Percentiles rank a stretch among this genome's conserved stretches.
These are phyloP conservation scores for Allobates femoralis DNA, from an alignment of 2,797 vertebrate genomes.

Conservation along the genomic window DNA sequence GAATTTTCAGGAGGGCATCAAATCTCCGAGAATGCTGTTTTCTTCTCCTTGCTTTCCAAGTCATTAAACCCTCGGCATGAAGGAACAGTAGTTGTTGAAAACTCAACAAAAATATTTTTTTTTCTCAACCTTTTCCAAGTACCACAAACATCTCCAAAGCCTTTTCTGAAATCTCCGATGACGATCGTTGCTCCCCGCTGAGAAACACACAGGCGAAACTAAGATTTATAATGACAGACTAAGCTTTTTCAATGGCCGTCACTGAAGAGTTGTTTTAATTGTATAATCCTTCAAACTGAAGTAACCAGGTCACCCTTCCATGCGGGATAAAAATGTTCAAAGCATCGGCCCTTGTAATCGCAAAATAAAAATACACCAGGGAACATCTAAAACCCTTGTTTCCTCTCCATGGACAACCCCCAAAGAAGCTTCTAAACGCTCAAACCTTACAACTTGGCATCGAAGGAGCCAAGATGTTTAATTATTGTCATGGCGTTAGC, in stretches of 20 bases:
- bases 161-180: constrained; percentile 39
- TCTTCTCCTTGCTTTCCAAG: constrained; percentile 32
- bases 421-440: neutral
- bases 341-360: constrained; percentile 35
- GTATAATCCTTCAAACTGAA: constrained; percentile 56
- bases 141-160: constrained; percentile 31
- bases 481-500: neutral
- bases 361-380: constrained; percentile 30
- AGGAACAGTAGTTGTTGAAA: constrained; percentile 26
- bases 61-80: constrained; percentile 40
- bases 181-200: constrained; percentile 34
- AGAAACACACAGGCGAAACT: constrained; percentile 20
- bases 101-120: constrained; percentile 32
- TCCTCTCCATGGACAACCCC: constrained; percentile 2
- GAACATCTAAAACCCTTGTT: constrained; percentile 6
- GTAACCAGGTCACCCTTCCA: constrained; percentile 56
- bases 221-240: constrained; percentile 47
- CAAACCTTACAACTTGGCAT: neutral
- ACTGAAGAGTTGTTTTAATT: constrained; percentile 52
- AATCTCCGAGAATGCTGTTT: constrained; percentile 24
- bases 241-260: constrained; percentile 44
- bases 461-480: neutral
- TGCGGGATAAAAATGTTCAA: constrained; percentile 40
- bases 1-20: neutral
- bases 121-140: constrained; percentile 42